Conservation (phyloP, 37 sponge, comb jelly and placozoan species). For the Lycopodina hypogea region DNA sequence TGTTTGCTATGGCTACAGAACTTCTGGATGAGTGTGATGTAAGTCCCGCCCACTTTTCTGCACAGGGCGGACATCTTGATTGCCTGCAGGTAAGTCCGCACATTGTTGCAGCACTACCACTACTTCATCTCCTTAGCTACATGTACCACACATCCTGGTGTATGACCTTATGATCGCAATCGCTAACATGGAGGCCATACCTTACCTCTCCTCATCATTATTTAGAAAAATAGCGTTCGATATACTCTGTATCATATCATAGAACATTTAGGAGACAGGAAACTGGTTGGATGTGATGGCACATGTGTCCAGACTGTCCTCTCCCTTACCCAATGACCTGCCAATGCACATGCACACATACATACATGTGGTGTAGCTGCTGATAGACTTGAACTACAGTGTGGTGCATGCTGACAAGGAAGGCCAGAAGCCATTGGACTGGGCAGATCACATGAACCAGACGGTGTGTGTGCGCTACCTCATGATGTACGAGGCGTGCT, state of each 20-base stretch:
- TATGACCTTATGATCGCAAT: background rate
- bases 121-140: background rate
- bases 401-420: slow-evolving; percentile 49
- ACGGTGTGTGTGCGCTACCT: slow-evolving; percentile 56
- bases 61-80: slow-evolving; percentile 74
- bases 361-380: slow-evolving; percentile 34
- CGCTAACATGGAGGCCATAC: no score
- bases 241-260: no score
- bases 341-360: slow-evolving; percentile 4
- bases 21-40: slow-evolving; percentile 70
- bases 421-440: slow-evolving; percentile 72
- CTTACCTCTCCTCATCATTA: no score
- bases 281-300: no score
- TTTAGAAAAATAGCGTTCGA: no score
- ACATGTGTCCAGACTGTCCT: no score
- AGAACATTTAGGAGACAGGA: no score
- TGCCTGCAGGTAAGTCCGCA: slow-evolving; percentile 61
- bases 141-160: background rate
- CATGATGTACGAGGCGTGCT: slow-evolving; percentile 61
- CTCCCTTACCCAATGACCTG: no score
- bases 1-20: slow-evolving; percentile 13
- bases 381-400: slow-evolving; percentile 45
- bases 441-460: slow-evolving; percentile 71
- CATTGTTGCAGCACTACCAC: no score
- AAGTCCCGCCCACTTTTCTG: slow-evolving; percentile 82